Percentiles rank a stretch among this genome's conserved stretches.
These are phyloP conservation scores for Polyodon spathula DNA, from an alignment of 2,113 vertebrate species.

Conservation along the genomic window DNA sequence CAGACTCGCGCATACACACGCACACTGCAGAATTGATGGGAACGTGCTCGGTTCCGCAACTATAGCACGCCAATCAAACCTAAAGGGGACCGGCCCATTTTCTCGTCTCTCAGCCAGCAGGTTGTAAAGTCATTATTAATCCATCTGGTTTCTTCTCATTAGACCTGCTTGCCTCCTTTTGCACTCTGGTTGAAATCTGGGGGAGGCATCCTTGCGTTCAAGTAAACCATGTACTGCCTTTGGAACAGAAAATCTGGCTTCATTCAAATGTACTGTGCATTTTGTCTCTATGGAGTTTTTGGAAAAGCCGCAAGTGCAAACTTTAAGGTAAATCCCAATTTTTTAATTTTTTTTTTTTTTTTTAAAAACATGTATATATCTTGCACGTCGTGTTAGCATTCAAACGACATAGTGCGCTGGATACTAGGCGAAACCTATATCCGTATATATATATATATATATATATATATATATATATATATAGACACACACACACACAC, in stretches of 20 bases:
- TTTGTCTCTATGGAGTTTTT: constrained; percentile 20
- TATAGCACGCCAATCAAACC: constrained; percentile 20
- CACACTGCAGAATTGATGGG: constrained; percentile 13
- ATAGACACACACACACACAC: too few species aligned
- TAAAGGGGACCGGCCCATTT: constrained; percentile 22
- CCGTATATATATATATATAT: too few species aligned
- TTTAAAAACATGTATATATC: too few species aligned
- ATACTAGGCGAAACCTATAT: too few species aligned
- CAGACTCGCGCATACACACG: constrained; percentile 5
- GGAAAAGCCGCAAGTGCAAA: constrained; percentile 21
- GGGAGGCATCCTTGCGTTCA: constrained; percentile 24
- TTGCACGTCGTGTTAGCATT: too few species aligned
- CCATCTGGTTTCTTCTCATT: constrained; percentile 26
- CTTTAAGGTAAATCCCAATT: constrained; percentile 31
- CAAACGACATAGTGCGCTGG: too few species aligned
- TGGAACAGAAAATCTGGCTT: constrained; percentile 22
- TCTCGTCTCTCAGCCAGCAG: constrained; percentile 40
- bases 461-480: too few species aligned
- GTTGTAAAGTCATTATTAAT: constrained; percentile 53
- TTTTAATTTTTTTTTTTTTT: too few species aligned
- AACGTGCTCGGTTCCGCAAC: constrained; percentile 15
- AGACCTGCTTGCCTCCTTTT: constrained; percentile 26
- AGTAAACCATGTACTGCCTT: constrained; percentile 34
- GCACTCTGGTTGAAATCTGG: constrained; percentile 24
- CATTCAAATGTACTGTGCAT: constrained; percentile 21